Evolutionary conservation across 2,888 invertebrate genomes (phyloP), one percentile per base, ranked within the genome.

Genomic region (Drosophila paranaensis): DNA sequence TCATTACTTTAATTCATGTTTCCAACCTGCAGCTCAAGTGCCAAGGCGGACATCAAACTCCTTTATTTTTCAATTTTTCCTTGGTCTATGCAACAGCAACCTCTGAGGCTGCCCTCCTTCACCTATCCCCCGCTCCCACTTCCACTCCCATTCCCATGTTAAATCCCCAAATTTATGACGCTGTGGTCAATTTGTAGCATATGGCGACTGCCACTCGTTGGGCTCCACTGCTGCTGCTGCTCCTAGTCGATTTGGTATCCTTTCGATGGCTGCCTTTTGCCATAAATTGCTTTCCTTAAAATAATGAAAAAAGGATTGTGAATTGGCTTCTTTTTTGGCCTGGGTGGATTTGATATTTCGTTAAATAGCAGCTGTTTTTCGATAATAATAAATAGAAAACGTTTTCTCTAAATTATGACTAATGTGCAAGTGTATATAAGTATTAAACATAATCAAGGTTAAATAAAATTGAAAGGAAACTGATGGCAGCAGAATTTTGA

Each of bases 161-260:
- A 87, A 86, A 85, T 82, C 87, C 83, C 66, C 63, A 85, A 87
- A 86, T 86, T 86, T 86, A 86, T 86, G 85, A 81, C 77, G 70
- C 78, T 85, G 85, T 82, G 85, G 87, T 86, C 85, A 86, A 86
- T 85, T 82, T 81, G 77, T 69, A 85, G 50, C 85, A 87, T 86
- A 86, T 86, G 85, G 87, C 71, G 73, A 64, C 68, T 74, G 77
- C 71, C 71, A 71, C 66, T 64, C 83, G 65, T 69, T 64, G 66
- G 67, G 66, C 65, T 45, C 33, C 64, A 62, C 60, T 60, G 68
- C 50, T 43, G 57, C 62, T 35, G 50, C 60, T 35, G 50, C 60
- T 62, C 16, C 6, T 35, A 50, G 56, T 63, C 67, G 60, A 54
- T 48, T 75, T 16, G 66, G 56, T 35, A 48, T 56, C 70, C 61